Evolutionary conservation across 2,797 vertebrate species (phyloP).

Genomic region (Cossypha polioptera): DNA sequence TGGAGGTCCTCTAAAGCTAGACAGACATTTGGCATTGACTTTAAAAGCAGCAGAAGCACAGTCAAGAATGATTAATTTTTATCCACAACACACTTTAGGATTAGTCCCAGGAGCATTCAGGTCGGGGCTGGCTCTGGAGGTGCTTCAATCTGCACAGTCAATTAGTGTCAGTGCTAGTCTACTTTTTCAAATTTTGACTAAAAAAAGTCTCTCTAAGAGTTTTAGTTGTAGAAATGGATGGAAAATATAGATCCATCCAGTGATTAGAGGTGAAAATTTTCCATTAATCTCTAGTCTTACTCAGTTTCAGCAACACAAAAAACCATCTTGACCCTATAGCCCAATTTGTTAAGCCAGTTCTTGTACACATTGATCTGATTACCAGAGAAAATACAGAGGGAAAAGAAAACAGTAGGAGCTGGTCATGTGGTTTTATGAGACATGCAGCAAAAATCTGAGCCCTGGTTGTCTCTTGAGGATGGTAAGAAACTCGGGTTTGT

Average conservation of each 20-base stretch:
- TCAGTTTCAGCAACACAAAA: neutral
- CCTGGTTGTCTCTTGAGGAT: neutral
- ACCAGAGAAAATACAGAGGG: neutral
- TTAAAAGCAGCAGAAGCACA: neutral
- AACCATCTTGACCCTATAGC: neutral
- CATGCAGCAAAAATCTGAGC: neutral
- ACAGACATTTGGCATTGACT: neutral
- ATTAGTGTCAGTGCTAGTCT: neutral
- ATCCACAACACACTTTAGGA: neutral
- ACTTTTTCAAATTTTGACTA: neutral
- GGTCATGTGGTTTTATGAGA: slow-evolving; percentile 15
- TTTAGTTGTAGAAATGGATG: neutral
- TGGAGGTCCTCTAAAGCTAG: neutral
- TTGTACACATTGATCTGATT: slow-evolving; percentile 20
- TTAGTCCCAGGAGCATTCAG: neutral
- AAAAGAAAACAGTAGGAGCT: slow-evolving; percentile 18
- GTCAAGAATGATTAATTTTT: neutral
- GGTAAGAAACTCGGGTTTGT: neutral
- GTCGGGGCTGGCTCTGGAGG: neutral
- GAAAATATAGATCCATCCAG: neutral
- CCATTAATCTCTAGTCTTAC: neutral
- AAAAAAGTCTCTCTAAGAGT: neutral
- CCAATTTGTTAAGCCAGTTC: slow-evolving; percentile 22
- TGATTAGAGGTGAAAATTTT: slow-evolving; percentile 27
- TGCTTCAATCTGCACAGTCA: neutral